A percentile compares a stretch with the other conserved stretches of the same genome.
Evolutionary conservation across 2,888 invertebrate genomes (phyloP).

Genomic region (Cremastinae sp.): DNA sequence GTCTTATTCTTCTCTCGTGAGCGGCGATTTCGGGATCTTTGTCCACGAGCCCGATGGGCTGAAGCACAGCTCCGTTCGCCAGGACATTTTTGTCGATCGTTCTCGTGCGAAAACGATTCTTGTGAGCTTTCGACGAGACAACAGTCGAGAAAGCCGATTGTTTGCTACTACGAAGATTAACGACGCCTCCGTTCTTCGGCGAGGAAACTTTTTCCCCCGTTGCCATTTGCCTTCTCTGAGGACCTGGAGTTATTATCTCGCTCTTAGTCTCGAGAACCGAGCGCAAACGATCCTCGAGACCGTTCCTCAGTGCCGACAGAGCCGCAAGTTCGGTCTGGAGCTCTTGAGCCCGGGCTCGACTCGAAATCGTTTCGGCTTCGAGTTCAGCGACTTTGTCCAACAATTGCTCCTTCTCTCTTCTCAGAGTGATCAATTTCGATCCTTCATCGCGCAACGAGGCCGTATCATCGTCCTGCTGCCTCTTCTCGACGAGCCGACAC

Average conservation of each 20-base stretch:
- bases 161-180: slow-evolving; percentile 71
- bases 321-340: slow-evolving; percentile 85
- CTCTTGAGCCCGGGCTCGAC: slow-evolving; percentile 84
- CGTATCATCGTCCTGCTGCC: slow-evolving; percentile 62
- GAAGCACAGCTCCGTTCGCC: slow-evolving; percentile 67
- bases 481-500: slow-evolving; percentile 18
- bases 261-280: slow-evolving; percentile 68
- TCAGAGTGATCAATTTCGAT: slow-evolving; percentile 84
- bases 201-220: slow-evolving; percentile 65
- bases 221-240: slow-evolving; percentile 70
- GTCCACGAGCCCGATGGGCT: slow-evolving; percentile 66
- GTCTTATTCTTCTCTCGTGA: slow-evolving; percentile 75
- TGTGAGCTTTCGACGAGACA: slow-evolving; percentile 70
- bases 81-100: slow-evolving; percentile 78
- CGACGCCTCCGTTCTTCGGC: slow-evolving; percentile 66
- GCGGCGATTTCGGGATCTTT: slow-evolving; percentile 69
- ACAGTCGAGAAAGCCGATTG: slow-evolving; percentile 72
- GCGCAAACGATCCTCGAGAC: slow-evolving; percentile 77
- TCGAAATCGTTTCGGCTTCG: slow-evolving; percentile 88
- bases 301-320: slow-evolving; percentile 79
- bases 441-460: slow-evolving; percentile 62
- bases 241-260: slow-evolving; percentile 71
- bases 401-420: slow-evolving; percentile 88
- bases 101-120: slow-evolving; percentile 78
- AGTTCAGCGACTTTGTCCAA: slow-evolving; percentile 88